phyloP scores from a whole-genome alignment of 2,888 invertebrate species.

The Scelioninae gen. 1 region DNA sequence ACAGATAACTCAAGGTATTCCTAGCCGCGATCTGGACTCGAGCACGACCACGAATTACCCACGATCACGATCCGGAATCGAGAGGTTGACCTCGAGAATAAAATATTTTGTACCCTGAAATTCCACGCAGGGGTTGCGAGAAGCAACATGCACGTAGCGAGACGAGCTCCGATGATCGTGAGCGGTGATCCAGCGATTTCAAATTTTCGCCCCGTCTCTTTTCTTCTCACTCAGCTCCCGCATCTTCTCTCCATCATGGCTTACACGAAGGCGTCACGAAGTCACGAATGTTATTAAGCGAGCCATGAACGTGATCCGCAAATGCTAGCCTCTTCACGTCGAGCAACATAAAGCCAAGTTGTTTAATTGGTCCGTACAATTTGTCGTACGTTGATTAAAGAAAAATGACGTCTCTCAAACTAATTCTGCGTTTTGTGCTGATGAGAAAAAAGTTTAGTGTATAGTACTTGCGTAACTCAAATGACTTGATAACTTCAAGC shows the following conservation, averaged over 20 bases:
- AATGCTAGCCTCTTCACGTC: constrained; percentile 35
- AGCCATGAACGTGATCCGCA: constrained; percentile 62
- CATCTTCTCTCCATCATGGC: constrained; percentile 12
- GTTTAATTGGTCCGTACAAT: constrained; percentile 45
- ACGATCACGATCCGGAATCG: constrained; percentile 70
- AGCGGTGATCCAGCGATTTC: constrained; percentile 62
- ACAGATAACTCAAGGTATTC: constrained; percentile 45
- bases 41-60: constrained; percentile 63
- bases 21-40: constrained; percentile 47
- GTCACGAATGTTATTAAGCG: constrained; percentile 66
- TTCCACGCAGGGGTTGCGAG: constrained; percentile 67
- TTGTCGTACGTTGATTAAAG: constrained; percentile 35
- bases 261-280: constrained; percentile 57
- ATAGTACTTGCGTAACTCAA: not conserved
- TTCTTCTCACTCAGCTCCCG: constrained; percentile 12
- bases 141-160: constrained; percentile 52
- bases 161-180: constrained; percentile 65
- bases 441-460: not conserved
- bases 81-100: constrained; percentile 67
- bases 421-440: constrained; percentile 13
- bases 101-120: constrained; percentile 71
- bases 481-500: not conserved
- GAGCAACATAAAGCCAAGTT: constrained; percentile 1
- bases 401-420: constrained; percentile 19
- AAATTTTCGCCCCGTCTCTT: constrained; percentile 49